Conservation (phyloP, 2,888 invertebrate species). For the Sthenelais limicola region DNA sequence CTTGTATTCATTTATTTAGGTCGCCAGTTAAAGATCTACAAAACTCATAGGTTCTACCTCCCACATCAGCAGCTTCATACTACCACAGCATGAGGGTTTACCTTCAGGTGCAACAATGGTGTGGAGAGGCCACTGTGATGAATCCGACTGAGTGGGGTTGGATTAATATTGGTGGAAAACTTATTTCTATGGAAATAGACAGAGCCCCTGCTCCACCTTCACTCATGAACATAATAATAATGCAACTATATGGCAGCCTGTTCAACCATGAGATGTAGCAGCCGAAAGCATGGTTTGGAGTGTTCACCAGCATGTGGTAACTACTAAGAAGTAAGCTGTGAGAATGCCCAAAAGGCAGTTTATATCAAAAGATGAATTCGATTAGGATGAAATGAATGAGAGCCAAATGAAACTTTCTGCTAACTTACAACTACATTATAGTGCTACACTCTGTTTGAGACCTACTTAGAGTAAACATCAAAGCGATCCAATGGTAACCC, state of each 20-base stretch:
- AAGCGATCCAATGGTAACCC: too few species aligned
- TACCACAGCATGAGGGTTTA: constrained; percentile 52
- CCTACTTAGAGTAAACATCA: too few species aligned
- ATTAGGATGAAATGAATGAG: too few species aligned
- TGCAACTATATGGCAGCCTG: constrained; percentile 51
- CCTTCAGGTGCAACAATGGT: constrained; percentile 53
- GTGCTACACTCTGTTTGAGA: too few species aligned
- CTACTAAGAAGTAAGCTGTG: constrained; percentile 25
- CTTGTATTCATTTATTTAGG: constrained; percentile 46
- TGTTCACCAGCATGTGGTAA: constrained; percentile 44
- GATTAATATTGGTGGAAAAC: constrained; percentile 39
- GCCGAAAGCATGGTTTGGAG: constrained; percentile 30
- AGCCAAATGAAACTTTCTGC: too few species aligned
- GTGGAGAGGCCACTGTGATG: constrained; percentile 36
- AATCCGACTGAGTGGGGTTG: constrained; percentile 51
- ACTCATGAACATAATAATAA: constrained; percentile 50
- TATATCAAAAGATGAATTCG: too few species aligned
- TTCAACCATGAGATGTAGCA: constrained; percentile 46
- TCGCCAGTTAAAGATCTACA: constrained; percentile 43
- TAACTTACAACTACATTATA: too few species aligned
- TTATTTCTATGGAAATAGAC: constrained; percentile 39
- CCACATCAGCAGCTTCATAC: constrained; percentile 52
- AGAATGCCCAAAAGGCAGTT: neutral
- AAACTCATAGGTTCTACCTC: constrained; percentile 52
- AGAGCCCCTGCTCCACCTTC: constrained; percentile 50